Conservation (phyloP, 2,113 vertebrate genomes). For the Edolisoma coerulescens region DNA sequence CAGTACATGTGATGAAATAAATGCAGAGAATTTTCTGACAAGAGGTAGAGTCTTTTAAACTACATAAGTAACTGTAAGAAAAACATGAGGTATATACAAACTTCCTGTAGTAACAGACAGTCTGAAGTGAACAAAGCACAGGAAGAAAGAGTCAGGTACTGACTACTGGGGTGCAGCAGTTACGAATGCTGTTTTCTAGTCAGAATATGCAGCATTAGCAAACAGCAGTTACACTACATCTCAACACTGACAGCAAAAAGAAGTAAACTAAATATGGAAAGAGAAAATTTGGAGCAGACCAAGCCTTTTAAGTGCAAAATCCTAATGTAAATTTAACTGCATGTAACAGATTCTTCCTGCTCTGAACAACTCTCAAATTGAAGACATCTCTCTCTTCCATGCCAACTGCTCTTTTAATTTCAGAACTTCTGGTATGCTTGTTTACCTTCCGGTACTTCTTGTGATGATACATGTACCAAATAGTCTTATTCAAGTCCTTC, state of each 20-base stretch:
- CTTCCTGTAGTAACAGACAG: background rate
- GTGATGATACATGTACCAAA: constrained; percentile 86
- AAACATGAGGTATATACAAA: background rate
- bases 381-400: background rate
- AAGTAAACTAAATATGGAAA: background rate
- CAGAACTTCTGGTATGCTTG: background rate
- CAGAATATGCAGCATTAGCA: background rate
- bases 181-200: background rate
- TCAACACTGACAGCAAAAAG: background rate
- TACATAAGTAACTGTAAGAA: background rate
- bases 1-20: background rate
- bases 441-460: constrained; percentile 84
- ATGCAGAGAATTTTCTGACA: background rate
- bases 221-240: background rate
- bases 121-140: constrained; percentile 17
- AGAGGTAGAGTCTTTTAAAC: background rate
- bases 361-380: background rate
- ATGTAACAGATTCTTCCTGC: background rate
- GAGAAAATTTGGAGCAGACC: background rate
- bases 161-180: background rate
- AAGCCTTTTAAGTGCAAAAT: background rate
- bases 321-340: background rate
- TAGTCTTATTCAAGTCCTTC: constrained; percentile 82
- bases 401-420: background rate
- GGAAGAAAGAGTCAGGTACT: background rate